Conservation (phyloP, 1,140 invertebrate species). For the Lerema accius region DNA sequence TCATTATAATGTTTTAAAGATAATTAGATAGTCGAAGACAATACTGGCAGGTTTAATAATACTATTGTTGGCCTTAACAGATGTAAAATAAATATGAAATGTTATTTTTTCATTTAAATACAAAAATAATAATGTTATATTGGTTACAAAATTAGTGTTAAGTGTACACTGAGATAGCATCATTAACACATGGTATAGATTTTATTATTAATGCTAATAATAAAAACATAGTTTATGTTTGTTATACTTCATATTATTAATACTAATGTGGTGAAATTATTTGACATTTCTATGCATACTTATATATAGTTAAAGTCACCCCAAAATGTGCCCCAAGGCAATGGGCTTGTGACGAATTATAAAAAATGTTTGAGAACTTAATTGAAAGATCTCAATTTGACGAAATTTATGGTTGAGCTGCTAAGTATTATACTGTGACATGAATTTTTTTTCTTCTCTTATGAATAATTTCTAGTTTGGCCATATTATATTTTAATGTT, state of each 20-base stretch:
- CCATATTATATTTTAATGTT: neutral
- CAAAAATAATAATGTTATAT: neutral
- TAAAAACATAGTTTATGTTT: neutral
- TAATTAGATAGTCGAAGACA: conserved; percentile 16
- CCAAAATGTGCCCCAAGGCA: too few species aligned
- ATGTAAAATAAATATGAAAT: conserved; percentile 13
- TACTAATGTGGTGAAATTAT: too few species aligned
- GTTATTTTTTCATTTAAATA: conserved; percentile 18
- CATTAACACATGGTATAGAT: neutral
- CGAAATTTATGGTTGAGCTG: too few species aligned
- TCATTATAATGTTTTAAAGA: neutral
- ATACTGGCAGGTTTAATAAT: conserved; percentile 23
- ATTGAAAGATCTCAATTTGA: too few species aligned
- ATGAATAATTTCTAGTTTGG: neutral
- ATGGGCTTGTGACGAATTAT: too few species aligned
- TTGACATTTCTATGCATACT: too few species aligned
- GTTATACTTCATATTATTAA: neutral
- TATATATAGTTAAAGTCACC: too few species aligned
- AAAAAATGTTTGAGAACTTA: too few species aligned
- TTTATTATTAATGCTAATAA: neutral
- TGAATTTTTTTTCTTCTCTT: too few species aligned
- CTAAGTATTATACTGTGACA: too few species aligned
- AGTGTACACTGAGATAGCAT: neutral
- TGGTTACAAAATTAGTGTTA: conserved; percentile 3
- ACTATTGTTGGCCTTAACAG: conserved; percentile 16